These are phyloP conservation scores for Miichthys miiuy DNA, from an alignment of 2,797 vertebrate species.

Conservation along the genomic window DNA sequence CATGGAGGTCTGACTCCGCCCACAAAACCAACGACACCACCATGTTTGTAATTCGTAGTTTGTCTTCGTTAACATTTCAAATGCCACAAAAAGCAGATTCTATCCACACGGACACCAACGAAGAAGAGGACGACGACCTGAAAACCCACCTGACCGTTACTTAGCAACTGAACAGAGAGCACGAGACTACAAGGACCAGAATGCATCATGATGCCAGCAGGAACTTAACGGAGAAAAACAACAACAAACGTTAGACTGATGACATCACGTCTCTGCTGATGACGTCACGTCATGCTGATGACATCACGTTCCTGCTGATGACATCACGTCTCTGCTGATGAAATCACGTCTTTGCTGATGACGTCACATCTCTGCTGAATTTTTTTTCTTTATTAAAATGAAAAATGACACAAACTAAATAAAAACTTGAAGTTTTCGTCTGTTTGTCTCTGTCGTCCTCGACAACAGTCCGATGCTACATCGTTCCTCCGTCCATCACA, in stretches of 20 bases:
- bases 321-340: no score
- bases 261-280: no score
- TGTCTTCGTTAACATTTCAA: conserved; percentile 31
- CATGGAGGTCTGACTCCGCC: conserved; percentile 56
- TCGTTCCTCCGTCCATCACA: conserved; percentile 47
- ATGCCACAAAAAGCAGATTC: conserved; percentile 70
- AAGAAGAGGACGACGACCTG: conserved; percentile 53
- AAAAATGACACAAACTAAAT: conserved; percentile 73
- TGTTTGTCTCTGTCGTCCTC: conserved; percentile 40
- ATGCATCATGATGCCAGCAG: conserved; percentile 83
- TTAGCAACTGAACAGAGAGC: conserved; percentile 46
- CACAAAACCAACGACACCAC: conserved; percentile 61
- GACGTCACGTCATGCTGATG: no score
- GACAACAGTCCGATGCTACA: conserved; percentile 42
- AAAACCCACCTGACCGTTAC: conserved; percentile 23
- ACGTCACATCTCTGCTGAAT: no score
- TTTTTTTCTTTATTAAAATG: conserved; percentile 27
- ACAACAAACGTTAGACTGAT: conserved; percentile 75
- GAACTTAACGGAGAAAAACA: conserved; percentile 77
- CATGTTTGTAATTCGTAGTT: no score
- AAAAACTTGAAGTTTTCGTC: conserved; percentile 55
- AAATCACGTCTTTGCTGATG: no score
- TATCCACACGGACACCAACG: conserved; percentile 66
- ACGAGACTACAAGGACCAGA: conserved; percentile 84
- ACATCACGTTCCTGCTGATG: no score